Base-by-base conservation (phyloP, 1,140 invertebrate species). In the Phthorimaea operculella region DNA sequence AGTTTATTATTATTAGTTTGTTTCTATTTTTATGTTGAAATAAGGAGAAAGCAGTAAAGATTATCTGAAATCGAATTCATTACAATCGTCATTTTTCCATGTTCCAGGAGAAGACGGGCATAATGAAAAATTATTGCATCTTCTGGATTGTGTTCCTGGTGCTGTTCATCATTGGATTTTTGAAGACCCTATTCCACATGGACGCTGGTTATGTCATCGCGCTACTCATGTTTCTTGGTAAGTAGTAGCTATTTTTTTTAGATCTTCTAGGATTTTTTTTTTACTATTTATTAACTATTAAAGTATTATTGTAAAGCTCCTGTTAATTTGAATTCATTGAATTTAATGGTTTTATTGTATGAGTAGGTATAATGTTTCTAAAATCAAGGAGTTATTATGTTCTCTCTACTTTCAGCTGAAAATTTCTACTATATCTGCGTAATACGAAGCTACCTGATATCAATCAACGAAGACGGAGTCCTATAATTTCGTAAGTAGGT, bases 81-180 rank as follows among this genome's bases (percentile, higher is more conserved):
- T 28, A 28, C 21, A 28, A 28, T 6, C 6, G 6, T 28, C 21
- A 4, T 28, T 28, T 28, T 28, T 28, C 21, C 21, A n/a, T 28
- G 2, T 28, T 74, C 0, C 68, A 84, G 81, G 77, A 84, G 34
- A 81, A 72, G 60, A 64, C 64, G 39, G 61, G 64, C 9, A 67
- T 84, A 8, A 77, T 84, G 39, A 82, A 76, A 64, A 82, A 81
- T 56, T 84, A 84, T 60, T 84, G 78, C 63, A 82, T 84, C 57
- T 84, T 80, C 63, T 84, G 81, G 81, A 76, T 84, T n/a, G 68
- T 82, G 12, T 81, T 84, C 59, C 56, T 84, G 60, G 78, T 84
- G 49, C 71, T 84, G 10, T 81, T 72, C 63, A 74, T 82, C 61
- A 82, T 84, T 50, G 75, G 75, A 11, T 84, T 81, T 63, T 68